These are phyloP conservation scores for Petrolisthes cinctipes DNA, from an alignment of 2,888 invertebrate species.

Conservation along the genomic window DNA sequence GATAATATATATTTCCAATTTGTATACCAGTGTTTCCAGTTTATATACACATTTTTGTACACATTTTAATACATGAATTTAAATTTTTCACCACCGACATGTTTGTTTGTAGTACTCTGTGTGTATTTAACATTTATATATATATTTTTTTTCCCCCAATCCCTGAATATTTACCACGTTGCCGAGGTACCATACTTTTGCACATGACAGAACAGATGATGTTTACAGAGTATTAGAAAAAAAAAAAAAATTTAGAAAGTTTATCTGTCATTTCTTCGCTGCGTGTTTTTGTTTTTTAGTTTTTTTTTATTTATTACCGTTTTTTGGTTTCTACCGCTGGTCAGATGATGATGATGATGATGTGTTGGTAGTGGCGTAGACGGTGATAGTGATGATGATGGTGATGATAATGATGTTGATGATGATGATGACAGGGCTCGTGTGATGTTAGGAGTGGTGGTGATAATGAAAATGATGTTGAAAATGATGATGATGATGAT, in stretches of 20 bases:
- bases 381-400: background rate
- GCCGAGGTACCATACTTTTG: background rate
- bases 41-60: too few relatives aligned
- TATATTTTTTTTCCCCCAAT: background rate
- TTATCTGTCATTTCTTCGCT: too few relatives aligned
- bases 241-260: too few relatives aligned
- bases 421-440: background rate
- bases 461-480: background rate
- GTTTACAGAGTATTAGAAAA: too few relatives aligned
- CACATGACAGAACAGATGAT: too few relatives aligned
- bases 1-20: too few relatives aligned
- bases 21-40: too few relatives aligned
- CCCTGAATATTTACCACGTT: conserved; percentile 1
- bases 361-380: background rate
- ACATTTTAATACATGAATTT: too few relatives aligned
- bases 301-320: background rate
- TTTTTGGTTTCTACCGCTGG: background rate
- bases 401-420: background rate
- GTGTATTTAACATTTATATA: too few relatives aligned
- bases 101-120: too few relatives aligned
- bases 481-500: too few relatives aligned
- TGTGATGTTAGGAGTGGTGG: background rate
- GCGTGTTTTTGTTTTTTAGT: background rate
- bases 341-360: conserved; percentile 4
- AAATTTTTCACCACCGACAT: too few relatives aligned